Evolutionary conservation across 2,888 invertebrate genomes (phyloP).

Genomic region (Thyatira batis): DNA sequence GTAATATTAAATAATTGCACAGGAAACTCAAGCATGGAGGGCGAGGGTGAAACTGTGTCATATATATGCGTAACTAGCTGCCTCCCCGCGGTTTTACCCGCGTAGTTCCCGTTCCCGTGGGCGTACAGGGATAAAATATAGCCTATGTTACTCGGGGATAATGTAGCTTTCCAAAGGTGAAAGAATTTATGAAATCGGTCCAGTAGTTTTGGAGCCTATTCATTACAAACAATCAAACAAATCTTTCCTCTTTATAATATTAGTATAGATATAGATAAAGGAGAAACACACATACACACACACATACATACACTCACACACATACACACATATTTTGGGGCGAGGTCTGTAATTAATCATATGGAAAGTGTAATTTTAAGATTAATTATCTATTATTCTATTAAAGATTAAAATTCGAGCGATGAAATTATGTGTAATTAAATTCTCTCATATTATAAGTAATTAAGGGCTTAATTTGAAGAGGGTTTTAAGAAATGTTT

Average conservation of each 20-base stretch:
- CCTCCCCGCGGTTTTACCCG: too few species aligned
- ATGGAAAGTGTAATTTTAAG: neutral
- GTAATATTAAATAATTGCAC: neutral
- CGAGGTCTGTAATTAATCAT: neutral
- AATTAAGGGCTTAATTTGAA: neutral
- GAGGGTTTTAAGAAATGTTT: neutral
- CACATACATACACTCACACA: neutral
- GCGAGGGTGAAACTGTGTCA: neutral
- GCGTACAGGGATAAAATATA: too few species aligned
- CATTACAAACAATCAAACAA: too few species aligned
- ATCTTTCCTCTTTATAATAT: too few species aligned
- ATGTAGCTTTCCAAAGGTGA: too few species aligned
- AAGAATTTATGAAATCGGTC: too few species aligned
- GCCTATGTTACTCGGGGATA: too few species aligned
- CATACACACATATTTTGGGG: too few species aligned
- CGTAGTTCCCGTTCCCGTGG: too few species aligned
- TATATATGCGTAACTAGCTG: neutral
- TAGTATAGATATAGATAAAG: too few species aligned
- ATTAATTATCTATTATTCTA: neutral
- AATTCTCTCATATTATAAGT: neutral
- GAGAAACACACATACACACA: too few species aligned
- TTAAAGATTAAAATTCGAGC: neutral
- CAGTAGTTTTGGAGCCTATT: too few species aligned
- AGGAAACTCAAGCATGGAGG: neutral
- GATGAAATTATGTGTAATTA: neutral